These are phyloP conservation scores for Acheta domesticus DNA, from an alignment of 2,888 invertebrate genomes.

Conservation along the genomic window DNA sequence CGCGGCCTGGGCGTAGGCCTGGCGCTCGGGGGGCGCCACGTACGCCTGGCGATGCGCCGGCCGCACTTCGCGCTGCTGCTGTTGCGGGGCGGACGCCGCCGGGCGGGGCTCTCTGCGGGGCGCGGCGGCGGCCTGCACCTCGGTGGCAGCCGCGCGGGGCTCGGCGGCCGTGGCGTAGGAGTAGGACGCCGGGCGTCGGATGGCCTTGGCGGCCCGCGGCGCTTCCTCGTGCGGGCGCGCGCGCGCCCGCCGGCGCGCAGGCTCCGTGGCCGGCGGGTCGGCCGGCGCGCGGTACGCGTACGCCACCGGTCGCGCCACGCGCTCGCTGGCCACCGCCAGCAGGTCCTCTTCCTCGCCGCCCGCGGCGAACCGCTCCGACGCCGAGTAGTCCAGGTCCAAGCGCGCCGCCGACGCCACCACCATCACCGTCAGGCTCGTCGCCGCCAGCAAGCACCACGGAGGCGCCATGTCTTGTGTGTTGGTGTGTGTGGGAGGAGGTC, in stretches of 20 bases:
- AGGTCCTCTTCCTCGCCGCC: background rate
- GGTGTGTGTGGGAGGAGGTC: background rate
- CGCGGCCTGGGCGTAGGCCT: background rate
- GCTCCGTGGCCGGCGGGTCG: background rate
- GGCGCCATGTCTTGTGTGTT: background rate
- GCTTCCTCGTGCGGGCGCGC: background rate
- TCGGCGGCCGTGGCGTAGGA: background rate
- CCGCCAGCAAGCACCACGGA: constrained; percentile 4
- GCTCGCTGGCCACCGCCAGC: background rate
- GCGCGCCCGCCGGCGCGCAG: background rate
- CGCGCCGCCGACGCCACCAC: background rate
- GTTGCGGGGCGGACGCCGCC: too few relatives aligned
- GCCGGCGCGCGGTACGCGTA: background rate
- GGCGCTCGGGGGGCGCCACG: background rate
- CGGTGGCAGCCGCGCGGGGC: background rate
- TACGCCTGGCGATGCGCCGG: background rate
- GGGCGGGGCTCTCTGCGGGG: background rate
- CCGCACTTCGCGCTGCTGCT: too few relatives aligned
- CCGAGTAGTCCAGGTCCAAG: background rate
- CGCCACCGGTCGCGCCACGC: background rate
- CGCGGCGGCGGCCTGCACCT: background rate
- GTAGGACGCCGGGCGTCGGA: background rate
- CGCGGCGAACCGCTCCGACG: background rate
- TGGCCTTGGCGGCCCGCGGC: background rate
- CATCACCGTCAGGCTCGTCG: too few relatives aligned